Evolutionary conservation across 2,888 invertebrate species (phyloP).

Genomic region (Antitype chi): DNA sequence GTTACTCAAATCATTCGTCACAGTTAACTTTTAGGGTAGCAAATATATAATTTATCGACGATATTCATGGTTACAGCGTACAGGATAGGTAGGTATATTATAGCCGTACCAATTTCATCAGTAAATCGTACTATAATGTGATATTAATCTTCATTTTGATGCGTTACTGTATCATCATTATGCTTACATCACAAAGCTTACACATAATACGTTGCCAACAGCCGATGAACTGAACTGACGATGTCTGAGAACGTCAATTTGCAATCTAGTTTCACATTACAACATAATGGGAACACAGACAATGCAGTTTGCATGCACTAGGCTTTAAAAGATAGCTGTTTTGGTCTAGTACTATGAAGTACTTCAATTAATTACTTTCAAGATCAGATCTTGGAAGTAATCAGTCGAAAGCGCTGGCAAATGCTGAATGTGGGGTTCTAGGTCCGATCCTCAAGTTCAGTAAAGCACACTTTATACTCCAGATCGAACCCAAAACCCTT

Average conservation of each 20-base stretch:
- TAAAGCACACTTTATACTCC: too few relatives aligned
- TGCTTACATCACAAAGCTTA: background rate
- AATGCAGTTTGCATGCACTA: constrained; percentile 6
- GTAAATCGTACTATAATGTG: background rate
- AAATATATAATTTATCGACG: constrained; percentile 63
- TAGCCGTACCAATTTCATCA: background rate
- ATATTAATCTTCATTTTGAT: background rate
- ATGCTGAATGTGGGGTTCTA: background rate
- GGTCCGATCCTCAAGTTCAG: too few relatives aligned
- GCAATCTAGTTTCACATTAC: constrained; percentile 35
- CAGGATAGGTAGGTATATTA: background rate
- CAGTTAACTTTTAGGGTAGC: constrained; percentile 68
- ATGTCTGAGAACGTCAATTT: constrained; percentile 40
- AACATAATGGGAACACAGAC: constrained; percentile 15
- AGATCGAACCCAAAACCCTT: too few relatives aligned
- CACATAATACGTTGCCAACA: constrained; percentile 5
- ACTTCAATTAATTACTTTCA: background rate
- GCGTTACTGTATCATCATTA: background rate
- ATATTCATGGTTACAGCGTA: constrained; percentile 28
- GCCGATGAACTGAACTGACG: constrained; percentile 8
- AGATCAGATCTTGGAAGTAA: background rate
- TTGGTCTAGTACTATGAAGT: background rate
- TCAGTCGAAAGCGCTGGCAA: background rate
- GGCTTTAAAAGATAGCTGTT: background rate
- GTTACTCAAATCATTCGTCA: constrained; percentile 72